A percentile compares a stretch with the other conserved stretches of the same genome.
These are phyloP conservation scores for Sceliomorpha sp. DNA, from an alignment of 2,888 invertebrate species.

Conservation along the genomic window DNA sequence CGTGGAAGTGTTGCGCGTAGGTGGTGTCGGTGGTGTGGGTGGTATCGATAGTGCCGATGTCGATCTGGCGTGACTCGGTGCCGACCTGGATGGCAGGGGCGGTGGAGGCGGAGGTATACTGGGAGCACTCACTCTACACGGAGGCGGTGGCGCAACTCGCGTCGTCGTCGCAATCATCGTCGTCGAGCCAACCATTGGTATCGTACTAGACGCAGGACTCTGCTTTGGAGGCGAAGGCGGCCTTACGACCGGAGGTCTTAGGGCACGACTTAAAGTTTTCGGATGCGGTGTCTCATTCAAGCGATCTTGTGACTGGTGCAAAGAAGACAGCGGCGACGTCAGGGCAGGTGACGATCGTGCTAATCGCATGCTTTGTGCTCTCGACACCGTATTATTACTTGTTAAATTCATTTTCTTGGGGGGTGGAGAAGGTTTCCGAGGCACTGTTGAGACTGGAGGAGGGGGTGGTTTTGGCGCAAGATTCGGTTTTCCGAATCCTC, in stretches of 20 bases:
- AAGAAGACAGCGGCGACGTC: constrained; percentile 80
- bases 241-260: constrained; percentile 83
- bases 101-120: constrained; percentile 78
- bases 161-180: constrained; percentile 55
- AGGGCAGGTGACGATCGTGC: constrained; percentile 86
- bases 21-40: constrained; percentile 81
- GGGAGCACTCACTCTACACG: constrained; percentile 72
- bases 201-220: constrained; percentile 19
- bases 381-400: constrained; percentile 81
- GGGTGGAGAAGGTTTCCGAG: constrained; percentile 84
- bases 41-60: constrained; percentile 68
- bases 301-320: constrained; percentile 83
- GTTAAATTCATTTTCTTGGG: constrained; percentile 84
- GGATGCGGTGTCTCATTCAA: constrained; percentile 77
- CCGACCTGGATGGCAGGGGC: constrained; percentile 72
- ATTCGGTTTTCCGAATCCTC: constrained; percentile 86
- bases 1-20: constrained; percentile 80
- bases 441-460: constrained; percentile 66
- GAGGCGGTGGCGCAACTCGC: constrained; percentile 75
- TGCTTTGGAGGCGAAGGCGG: constrained; percentile 83
- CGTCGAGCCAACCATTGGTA: constrained; percentile 17
- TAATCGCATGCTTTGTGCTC: constrained; percentile 92
- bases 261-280: constrained; percentile 80
- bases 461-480: constrained; percentile 91
- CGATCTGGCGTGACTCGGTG: constrained; percentile 58